phyloP scores from a whole-genome alignment of 2,888 invertebrate species.

The Thera obeliscata region DNA sequence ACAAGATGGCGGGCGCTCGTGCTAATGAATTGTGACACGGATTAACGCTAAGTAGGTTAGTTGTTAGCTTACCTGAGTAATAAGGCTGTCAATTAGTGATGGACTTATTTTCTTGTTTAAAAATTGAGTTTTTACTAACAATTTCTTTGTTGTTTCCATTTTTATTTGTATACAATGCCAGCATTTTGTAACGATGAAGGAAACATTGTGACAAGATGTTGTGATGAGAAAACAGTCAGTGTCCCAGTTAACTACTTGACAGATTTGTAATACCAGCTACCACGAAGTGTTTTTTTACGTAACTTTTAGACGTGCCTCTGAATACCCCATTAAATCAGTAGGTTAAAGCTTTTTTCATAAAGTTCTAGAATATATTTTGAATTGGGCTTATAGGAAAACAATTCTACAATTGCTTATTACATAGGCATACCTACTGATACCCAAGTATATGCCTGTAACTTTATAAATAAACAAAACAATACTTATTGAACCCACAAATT shows the following conservation, averaged over 20 bases:
- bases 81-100: slow-evolving; percentile 23
- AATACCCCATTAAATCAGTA: background rate
- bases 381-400: too few relatives aligned
- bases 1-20: slow-evolving; percentile 55
- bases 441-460: too few relatives aligned
- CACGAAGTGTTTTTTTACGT: background rate
- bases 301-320: background rate
- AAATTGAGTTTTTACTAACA: background rate
- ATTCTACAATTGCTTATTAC: too few relatives aligned
- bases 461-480: background rate
- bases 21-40: slow-evolving; percentile 61
- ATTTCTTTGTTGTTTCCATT: too few relatives aligned
- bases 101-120: background rate
- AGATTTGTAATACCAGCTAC: background rate
- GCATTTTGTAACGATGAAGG: background rate
- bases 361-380: too few relatives aligned
- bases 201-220: background rate
- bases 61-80: slow-evolving; percentile 32
- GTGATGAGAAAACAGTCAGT: too few relatives aligned
- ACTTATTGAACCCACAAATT: slow-evolving; percentile 21
- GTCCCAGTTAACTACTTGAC: too few relatives aligned
- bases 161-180: too few relatives aligned
- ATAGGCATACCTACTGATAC: too few relatives aligned
- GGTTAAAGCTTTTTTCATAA: too few relatives aligned
- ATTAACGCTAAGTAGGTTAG: slow-evolving; percentile 54